A percentile compares a stretch with the other conserved stretches of the same genome.
phyloP scores from a whole-genome alignment of 2,113 vertebrate species.

The Labeo catla region DNA sequence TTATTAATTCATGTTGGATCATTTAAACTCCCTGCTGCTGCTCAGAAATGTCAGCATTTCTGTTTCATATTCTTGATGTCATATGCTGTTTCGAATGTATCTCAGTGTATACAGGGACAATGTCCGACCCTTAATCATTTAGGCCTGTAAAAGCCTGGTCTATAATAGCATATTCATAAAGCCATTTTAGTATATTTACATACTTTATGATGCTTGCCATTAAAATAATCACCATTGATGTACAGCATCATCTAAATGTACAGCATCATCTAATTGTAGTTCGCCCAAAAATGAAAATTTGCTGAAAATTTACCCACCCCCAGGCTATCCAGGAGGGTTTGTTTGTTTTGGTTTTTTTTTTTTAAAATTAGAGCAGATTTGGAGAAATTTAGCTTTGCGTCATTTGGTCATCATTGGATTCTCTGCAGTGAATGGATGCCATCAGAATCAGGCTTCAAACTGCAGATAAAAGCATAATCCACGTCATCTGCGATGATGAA shows the following conservation, averaged over 20 bases:
- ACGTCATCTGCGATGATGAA: no score
- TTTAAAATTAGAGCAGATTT: background rate
- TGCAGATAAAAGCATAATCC: no score
- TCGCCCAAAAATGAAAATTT: no score
- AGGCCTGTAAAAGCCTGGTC: background rate
- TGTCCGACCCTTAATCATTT: background rate
- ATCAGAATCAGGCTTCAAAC: background rate
- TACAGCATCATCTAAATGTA: background rate
- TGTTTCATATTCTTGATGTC: background rate
- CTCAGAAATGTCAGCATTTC: background rate
- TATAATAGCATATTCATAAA: no score
- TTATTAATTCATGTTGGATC: background rate
- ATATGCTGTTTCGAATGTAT: no score
- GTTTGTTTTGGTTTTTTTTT: background rate
- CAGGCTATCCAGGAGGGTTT: no score
- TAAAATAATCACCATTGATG: background rate
- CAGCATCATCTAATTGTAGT: background rate
- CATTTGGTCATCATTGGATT: background rate
- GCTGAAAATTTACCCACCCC: background rate
- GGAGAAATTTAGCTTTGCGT: background rate
- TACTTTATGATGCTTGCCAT: constrained; percentile 2
- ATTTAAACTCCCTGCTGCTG: background rate
- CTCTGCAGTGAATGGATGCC: background rate
- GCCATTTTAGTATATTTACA: background rate
- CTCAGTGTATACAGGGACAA: background rate